Conservation (phyloP, 1,140 invertebrate species). For the Drosophila sproati region DNA sequence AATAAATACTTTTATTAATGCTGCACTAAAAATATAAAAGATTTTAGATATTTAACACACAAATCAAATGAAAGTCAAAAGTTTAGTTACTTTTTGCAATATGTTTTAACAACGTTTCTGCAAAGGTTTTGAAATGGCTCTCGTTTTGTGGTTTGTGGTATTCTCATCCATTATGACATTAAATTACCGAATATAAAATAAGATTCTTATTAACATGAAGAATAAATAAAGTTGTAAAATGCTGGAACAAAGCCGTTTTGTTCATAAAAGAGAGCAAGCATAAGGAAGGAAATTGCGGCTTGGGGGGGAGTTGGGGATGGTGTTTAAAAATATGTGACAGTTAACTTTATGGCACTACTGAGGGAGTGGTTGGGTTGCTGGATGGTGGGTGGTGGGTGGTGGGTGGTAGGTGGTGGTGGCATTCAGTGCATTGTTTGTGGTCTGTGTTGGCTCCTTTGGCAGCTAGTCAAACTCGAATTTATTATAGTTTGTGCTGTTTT, state of each 20-base stretch:
- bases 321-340: conserved; percentile 4
- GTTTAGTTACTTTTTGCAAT: too few species aligned
- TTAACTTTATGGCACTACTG: not conserved
- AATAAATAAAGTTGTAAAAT: conserved; percentile 5
- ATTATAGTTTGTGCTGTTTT: conserved; percentile 30
- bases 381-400: not conserved
- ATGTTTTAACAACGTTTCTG: too few species aligned
- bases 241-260: not conserved
- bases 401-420: conserved; percentile 1
- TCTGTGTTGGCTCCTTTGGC: not conserved
- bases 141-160: too few species aligned
- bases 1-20: too few species aligned
- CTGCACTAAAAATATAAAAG: too few species aligned
- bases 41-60: too few species aligned
- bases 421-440: not conserved
- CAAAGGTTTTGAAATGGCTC: too few species aligned
- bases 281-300: not conserved
- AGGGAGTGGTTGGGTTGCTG: not conserved
- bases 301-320: not conserved
- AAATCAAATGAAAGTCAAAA: too few species aligned
- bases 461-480: conserved; percentile 46
- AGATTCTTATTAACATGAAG: too few species aligned
- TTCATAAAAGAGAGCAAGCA: not conserved
- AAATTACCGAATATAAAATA: too few species aligned
- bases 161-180: too few species aligned